These are phyloP conservation scores for Saccopteryx leptura DNA, from an alignment of 2,113 vertebrate species.

Conservation along the genomic window DNA sequence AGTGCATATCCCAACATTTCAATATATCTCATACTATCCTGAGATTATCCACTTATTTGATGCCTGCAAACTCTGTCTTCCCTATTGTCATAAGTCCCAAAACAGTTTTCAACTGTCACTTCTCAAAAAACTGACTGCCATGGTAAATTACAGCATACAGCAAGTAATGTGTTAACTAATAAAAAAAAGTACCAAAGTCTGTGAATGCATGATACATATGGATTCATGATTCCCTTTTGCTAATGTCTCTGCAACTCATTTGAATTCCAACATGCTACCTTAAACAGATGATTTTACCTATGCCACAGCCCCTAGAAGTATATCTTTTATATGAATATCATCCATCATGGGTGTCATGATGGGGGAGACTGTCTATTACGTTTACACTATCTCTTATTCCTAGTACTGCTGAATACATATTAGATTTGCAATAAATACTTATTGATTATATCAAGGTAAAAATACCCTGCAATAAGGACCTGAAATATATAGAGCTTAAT, in stretches of 20 bases:
- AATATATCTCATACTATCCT: conserved; percentile 34
- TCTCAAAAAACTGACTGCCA: conserved; percentile 49
- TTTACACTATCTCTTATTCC: conserved; percentile 58
- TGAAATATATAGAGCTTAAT: conserved; percentile 40
- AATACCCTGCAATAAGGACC: conserved; percentile 27
- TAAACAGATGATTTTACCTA: conserved; percentile 53
- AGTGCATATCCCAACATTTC: neutral
- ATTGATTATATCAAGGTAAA: conserved; percentile 53
- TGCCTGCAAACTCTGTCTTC: neutral
- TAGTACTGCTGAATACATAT: conserved; percentile 53
- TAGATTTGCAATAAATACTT: conserved; percentile 65
- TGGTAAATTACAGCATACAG: conserved; percentile 47
- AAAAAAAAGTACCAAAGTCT: conserved; percentile 55
- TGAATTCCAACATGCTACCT: conserved; percentile 57
- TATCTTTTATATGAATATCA: conserved; percentile 66
- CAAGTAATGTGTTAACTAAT: conserved; percentile 56
- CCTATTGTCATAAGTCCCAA: neutral
- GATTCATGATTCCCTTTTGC: conserved; percentile 53
- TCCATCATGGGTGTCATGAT: conserved; percentile 33
- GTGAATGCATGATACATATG: conserved; percentile 39
- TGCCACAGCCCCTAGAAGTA: neutral
- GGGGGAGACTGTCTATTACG: conserved; percentile 44
- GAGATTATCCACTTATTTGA: conserved; percentile 67
- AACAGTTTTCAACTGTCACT: conserved; percentile 56
- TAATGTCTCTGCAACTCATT: conserved; percentile 42